These are phyloP conservation scores for Sipha maydis DNA, from an alignment of 2,888 invertebrate genomes.

Conservation along the genomic window DNA sequence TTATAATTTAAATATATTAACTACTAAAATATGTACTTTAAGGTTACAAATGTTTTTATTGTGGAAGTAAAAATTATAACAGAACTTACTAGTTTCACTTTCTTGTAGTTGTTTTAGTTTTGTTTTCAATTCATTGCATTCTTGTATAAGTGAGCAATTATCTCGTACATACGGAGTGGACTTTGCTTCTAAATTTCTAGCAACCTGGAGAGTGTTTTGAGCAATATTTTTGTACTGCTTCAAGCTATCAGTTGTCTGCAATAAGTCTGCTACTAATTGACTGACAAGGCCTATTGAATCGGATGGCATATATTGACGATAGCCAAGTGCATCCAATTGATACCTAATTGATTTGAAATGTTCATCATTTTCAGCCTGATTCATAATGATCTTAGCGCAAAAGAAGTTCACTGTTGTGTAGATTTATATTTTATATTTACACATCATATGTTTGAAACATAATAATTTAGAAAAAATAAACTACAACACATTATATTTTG, in stretches of 20 bases:
- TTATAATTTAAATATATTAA: background rate
- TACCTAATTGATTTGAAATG: constrained; percentile 72
- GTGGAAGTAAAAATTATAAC: background rate
- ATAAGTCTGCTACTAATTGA: constrained; percentile 81
- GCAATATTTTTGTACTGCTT: constrained; percentile 84
- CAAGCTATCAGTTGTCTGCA: constrained; percentile 87
- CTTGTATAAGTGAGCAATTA: constrained; percentile 55
- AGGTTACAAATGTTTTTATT: background rate
- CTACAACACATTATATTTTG: background rate
- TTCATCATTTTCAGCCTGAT: constrained; percentile 52
- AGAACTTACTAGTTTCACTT: constrained; percentile 14
- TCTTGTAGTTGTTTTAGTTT: constrained; percentile 35
- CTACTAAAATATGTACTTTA: background rate
- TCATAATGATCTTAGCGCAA: background rate
- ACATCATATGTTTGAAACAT: background rate
- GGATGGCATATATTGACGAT: constrained; percentile 78
- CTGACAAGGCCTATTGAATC: constrained; percentile 85
- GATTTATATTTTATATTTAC: background rate
- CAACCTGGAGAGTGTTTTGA: constrained; percentile 75
- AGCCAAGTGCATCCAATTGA: constrained; percentile 85
- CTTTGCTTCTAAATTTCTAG: constrained; percentile 62
- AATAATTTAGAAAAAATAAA: background rate
- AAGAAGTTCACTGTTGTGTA: background rate
- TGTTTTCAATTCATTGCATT: constrained; percentile 40
- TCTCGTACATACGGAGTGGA: constrained; percentile 52